phyloP scores from a whole-genome alignment of 2,113 vertebrate genomes.

The Numida meleagris region DNA sequence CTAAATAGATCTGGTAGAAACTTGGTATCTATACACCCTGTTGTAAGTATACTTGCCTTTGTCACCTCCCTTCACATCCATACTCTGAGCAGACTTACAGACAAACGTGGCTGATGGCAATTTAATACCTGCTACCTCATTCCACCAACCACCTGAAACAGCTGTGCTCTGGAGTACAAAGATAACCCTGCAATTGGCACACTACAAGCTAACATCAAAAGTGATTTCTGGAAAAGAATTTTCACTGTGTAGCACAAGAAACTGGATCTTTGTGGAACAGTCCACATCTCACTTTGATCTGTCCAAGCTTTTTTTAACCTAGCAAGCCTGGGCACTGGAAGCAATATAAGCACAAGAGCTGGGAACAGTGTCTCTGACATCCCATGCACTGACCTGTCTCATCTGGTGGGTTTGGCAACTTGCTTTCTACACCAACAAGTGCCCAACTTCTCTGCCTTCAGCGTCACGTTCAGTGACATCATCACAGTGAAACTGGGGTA shows the following conservation, averaged over 20 bases:
- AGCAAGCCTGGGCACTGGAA: background rate
- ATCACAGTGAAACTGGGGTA: background rate
- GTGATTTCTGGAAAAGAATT: background rate
- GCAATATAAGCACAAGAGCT: background rate
- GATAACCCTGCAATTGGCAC: background rate
- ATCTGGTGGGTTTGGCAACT: background rate
- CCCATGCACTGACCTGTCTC: background rate
- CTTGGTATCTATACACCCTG: background rate
- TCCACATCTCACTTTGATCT: background rate
- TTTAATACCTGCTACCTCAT: background rate
- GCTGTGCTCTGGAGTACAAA: background rate
- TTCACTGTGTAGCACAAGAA: background rate
- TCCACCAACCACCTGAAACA: background rate
- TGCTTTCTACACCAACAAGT: rapidly evolving
- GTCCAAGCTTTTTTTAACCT: background rate
- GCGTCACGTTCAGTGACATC: background rate
- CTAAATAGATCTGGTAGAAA: background rate
- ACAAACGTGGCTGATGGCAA: background rate
- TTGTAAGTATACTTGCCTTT: background rate
- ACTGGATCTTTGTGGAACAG: background rate
- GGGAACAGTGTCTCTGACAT: background rate
- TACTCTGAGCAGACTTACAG: background rate
- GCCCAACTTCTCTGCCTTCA: background rate
- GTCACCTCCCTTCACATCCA: background rate
- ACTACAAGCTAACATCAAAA: background rate